A percentile compares a stretch with the other conserved stretches of the same genome.
Conservation (phyloP, 2,113 vertebrate species). For the Dicrurus megarhynchus region DNA sequence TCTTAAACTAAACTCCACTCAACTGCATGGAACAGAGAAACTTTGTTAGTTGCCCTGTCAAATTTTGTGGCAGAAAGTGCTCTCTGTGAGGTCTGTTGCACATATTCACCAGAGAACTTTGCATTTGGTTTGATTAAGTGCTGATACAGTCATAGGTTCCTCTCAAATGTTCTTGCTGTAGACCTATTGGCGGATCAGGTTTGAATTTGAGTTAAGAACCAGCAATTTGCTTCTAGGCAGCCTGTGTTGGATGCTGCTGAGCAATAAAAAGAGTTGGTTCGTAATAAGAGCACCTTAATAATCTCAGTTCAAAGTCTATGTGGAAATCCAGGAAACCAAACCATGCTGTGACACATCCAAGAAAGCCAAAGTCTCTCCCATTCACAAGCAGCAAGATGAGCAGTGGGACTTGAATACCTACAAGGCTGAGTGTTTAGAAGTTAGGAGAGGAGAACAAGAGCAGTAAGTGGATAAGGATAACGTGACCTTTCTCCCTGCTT, state of each 20-base stretch:
- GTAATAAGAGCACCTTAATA: neutral
- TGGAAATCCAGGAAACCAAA: neutral
- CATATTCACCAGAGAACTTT: neutral
- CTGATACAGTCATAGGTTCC: neutral
- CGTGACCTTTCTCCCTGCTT: neutral
- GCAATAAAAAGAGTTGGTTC: neutral
- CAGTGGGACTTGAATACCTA: neutral
- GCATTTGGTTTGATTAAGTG: neutral
- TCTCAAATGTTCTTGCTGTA: neutral
- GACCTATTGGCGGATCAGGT: neutral
- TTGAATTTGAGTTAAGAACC: neutral
- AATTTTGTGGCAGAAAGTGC: neutral
- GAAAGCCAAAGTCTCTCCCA: neutral
- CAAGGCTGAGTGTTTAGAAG: neutral
- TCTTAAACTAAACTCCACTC: neutral
- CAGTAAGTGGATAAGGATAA: neutral
- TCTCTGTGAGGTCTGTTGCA: neutral
- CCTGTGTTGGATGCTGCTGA: accelerated
- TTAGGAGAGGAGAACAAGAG: neutral
- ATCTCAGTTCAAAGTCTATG: neutral
- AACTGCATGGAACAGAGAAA: neutral
- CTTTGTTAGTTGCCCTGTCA: neutral
- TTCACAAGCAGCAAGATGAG: neutral
- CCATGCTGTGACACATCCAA: neutral
- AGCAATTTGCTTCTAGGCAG: neutral